phyloP scores from a whole-genome alignment of 2,797 vertebrate species.

The Atherinosoma microstoma region DNA sequence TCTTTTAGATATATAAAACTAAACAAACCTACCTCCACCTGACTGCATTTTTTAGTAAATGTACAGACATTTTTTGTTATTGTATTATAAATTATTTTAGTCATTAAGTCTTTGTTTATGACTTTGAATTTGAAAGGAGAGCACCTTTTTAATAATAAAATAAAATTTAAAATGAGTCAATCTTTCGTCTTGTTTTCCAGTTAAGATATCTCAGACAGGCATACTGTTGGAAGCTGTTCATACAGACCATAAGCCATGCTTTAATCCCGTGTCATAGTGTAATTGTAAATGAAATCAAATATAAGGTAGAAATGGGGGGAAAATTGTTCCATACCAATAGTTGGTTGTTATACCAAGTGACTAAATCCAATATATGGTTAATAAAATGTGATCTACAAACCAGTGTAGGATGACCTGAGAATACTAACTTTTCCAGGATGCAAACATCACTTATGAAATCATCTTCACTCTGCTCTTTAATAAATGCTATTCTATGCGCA shows the following conservation, averaged over 20 bases:
- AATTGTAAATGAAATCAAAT: background rate
- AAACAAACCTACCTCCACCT: slow-evolving; percentile 83
- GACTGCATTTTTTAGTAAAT: slow-evolving; percentile 55
- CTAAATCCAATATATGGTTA: background rate
- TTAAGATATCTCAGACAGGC: background rate
- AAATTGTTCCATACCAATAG: background rate
- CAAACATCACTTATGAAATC: background rate
- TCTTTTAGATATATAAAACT: slow-evolving; percentile 10
- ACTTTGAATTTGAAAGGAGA: slow-evolving; percentile 40
- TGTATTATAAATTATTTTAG: slow-evolving; percentile 86
- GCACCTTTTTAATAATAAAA: slow-evolving; percentile 29
- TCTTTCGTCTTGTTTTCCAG: background rate
- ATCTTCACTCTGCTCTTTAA: background rate
- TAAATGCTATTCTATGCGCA: no score
- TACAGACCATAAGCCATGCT: no score
- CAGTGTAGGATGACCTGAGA: background rate
- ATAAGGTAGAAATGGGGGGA: background rate
- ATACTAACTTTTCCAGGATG: background rate
- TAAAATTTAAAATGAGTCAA: slow-evolving; percentile 18
- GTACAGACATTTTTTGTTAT: slow-evolving; percentile 72
- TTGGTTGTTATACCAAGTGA: background rate
- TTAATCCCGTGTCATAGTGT: no score
- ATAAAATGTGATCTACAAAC: background rate
- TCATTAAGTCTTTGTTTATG: slow-evolving; percentile 56
- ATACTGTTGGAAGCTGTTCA: no score